Evolutionary conservation across 37 sponge, comb jelly and placozoan species (phyloP), one percentile per base, ranked within the genome.

Genomic region (Amphimedon queenslandica): DNA sequence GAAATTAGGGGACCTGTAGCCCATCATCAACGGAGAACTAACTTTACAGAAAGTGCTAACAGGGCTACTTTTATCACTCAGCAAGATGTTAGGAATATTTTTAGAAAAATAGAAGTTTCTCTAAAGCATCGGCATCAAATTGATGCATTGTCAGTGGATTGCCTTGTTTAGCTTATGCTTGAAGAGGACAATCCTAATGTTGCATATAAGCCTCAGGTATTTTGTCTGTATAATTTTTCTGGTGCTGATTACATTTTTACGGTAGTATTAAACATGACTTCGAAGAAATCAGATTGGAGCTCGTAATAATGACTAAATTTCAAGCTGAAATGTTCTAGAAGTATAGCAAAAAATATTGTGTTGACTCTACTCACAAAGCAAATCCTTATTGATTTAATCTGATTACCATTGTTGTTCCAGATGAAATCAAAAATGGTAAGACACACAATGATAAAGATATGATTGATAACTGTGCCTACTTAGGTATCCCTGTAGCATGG

Each of bases 341-440:
- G 3, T 28, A 40, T 27, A 40, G 51, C 6, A 20, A 40, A 18
- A 42, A 25, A 2, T 16, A 42, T 4, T 43, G 23, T 28, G 30
- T 70, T 30, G 71, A 72, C 58, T 66, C 67, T 2, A 66, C 30
- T 29, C 67, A 66, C 67, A 72, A 72, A 37, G 56, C n/a, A n/a
- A 72, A 47, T 33, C 73, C 55, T 2, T 72, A 72, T 72, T 57
- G 57, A 25, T 72, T 55, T 37, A 55, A 72, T 4, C 58, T 72
- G 10, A 36, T 72, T 18, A 72, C 57, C 56, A 6, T 72, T 25
- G 73, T 72, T 33, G 71, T 70, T 5, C 43, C 73, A 4, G 73
- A 72, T 72, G 73, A 72, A 43, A 57, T 29, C 58, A 72, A 55
- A 40, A 70, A 70, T 70, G 71, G 53, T 70, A 70, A 40, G 6